Evolutionary conservation across 2,888 invertebrate species (phyloP), one percentile per base, ranked within the genome.

Genomic region (Hypselothyrea guttata): DNA sequence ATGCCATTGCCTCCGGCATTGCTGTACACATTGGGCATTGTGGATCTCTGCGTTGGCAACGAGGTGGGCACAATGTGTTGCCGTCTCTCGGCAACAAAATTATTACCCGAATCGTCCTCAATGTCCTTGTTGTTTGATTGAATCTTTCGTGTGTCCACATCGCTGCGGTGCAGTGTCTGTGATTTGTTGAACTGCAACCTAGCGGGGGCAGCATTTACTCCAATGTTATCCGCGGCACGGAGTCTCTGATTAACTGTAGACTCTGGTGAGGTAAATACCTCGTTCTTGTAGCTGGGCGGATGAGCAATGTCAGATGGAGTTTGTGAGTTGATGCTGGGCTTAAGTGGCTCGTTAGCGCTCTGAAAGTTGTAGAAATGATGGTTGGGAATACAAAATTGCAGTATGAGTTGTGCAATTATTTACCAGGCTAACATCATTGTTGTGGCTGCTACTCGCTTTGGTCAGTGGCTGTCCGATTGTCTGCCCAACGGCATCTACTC

Each of bases 61-160:
- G 89, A 86, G 31, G 90, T 90, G 27, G 89, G 89, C 73, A 89
- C 66, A 61, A 89, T 88, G 11, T 79, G 86, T 27, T 87, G 67
- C 47, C 89, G 87, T n/a, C 88, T 82, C 47, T 87, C 87, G n/a
- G 88, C 81, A 16, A 90, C 87, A 70, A 90, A 90, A 70, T 90
- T 90, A 64, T 90, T 89, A 48, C 89, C 89, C 30, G 89, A 89
- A 79, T 90, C 89, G 56, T 88, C 87, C 71, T 89, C 88, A 51
- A 90, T 90, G 73, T 90, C 90, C 78, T 90, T 90, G 37, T 89
- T 90, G 62, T 90, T 88, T 45, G 90, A 90, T 76, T 90, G 90
- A 52, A 90, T 90, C 82, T 90, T 90, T 7, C 89, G 87, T 15
- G 81, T 76, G 68, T 90, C 90, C 15, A 90, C 87, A 60, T 88